Percentiles rank a stretch among this genome's conserved stretches.
Evolutionary conservation across 2,113 vertebrate species (phyloP).

Genomic region (Tor tambroides): DNA sequence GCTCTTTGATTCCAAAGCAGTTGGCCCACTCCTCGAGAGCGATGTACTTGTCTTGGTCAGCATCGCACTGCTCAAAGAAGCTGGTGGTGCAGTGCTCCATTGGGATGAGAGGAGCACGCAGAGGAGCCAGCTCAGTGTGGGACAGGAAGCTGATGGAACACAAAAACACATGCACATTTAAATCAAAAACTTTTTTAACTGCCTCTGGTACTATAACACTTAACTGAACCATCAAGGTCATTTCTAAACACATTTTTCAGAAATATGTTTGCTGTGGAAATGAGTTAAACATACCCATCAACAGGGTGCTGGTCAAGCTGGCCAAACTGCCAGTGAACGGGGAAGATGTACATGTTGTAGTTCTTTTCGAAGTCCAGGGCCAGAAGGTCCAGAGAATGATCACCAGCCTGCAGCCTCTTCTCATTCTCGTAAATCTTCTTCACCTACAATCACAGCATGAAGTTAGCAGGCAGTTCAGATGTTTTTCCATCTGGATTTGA

Average conservation of each 20-base stretch:
- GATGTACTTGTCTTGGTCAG: constrained; percentile 96
- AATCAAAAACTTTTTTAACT: background rate
- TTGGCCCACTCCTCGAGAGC: constrained; percentile 95
- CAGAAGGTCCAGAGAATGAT: constrained; percentile 93
- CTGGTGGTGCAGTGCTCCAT: constrained; percentile 99
- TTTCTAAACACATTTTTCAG: background rate
- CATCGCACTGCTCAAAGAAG: constrained; percentile 93
- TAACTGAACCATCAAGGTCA: background rate
- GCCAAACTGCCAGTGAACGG: constrained; percentile 98
- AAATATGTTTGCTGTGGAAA: background rate
- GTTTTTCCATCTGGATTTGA: background rate
- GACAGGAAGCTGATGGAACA: constrained; percentile 86
- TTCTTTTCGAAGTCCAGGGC: constrained; percentile 98
- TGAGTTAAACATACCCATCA: constrained; percentile 81
- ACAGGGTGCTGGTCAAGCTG: constrained; percentile 96
- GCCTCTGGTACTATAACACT: background rate
- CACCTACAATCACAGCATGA: constrained; percentile 76
- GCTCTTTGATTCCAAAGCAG: constrained; percentile 96
- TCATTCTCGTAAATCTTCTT: constrained; percentile 98
- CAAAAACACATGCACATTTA: background rate
- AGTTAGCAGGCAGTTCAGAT: background rate
- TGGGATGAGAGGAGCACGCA: constrained; percentile 96
- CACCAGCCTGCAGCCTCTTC: constrained; percentile 92
- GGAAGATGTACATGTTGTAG: constrained; percentile 99
- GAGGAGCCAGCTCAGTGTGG: constrained; percentile 94